A percentile compares a stretch with the other conserved stretches of the same genome.
These are phyloP conservation scores for Lepeophtheirus salmonis DNA, from an alignment of 1,140 invertebrate genomes.

Conservation along the genomic window DNA sequence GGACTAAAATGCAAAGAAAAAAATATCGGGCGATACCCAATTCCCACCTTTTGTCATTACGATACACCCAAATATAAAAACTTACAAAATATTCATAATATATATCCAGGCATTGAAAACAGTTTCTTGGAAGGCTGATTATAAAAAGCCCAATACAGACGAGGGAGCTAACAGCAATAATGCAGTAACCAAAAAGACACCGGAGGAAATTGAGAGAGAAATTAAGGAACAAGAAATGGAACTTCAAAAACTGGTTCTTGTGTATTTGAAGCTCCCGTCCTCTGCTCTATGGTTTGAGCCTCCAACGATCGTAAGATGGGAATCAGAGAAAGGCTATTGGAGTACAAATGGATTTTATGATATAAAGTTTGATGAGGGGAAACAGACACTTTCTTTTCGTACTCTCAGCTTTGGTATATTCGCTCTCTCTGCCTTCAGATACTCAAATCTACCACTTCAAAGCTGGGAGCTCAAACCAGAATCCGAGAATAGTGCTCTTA, in stretches of 20 bases:
- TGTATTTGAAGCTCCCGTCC: conserved; percentile 10
- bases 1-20: not conserved
- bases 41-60: too few species aligned
- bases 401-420: conserved; percentile 14
- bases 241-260: conserved; percentile 14
- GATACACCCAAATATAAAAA: not conserved
- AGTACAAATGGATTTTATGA: conserved; percentile 13
- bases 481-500: conserved; percentile 6
- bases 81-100: not conserved
- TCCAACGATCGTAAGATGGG: conserved; percentile 15
- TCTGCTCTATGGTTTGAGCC: conserved; percentile 15
- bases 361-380: conserved; percentile 13
- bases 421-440: conserved; percentile 14
- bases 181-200: conserved; percentile 16
- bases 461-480: conserved; percentile 16
- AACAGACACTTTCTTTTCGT: conserved; percentile 11
- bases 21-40: too few species aligned
- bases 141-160: conserved; percentile 9
- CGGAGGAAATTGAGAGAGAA: conserved; percentile 19
- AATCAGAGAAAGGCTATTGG: conserved; percentile 5
- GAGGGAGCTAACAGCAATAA: too few species aligned
- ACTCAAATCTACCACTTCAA: conserved; percentile 13
- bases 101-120: conserved; percentile 9
- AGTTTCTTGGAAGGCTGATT: conserved; percentile 11
- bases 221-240: conserved; percentile 17